These are phyloP conservation scores for Campoplex capitator DNA, from an alignment of 2,888 invertebrate genomes.

Conservation along the genomic window DNA sequence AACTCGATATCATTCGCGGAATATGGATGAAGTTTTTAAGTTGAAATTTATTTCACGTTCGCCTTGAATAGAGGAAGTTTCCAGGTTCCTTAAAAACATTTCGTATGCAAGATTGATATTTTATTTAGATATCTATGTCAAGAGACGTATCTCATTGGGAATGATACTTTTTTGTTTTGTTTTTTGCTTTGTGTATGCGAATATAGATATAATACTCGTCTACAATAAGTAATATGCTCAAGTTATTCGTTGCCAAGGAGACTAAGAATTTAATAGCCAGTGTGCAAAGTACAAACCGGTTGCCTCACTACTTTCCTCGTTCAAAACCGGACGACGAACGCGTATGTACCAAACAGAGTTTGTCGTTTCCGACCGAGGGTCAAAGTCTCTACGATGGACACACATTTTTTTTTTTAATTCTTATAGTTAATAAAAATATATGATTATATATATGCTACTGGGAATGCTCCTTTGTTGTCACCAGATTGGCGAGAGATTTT, in stretches of 20 bases:
- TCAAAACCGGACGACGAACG: slow-evolving; percentile 35
- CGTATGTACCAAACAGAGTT: slow-evolving; percentile 30
- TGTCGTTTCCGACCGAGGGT: slow-evolving; percentile 56
- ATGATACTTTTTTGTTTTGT: background rate
- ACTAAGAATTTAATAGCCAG: slow-evolving; percentile 57
- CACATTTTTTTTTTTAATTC: background rate
- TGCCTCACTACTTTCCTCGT: slow-evolving; percentile 50
- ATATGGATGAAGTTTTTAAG: slow-evolving; percentile 32
- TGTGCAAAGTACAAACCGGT: slow-evolving; percentile 65
- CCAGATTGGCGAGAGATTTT: too few relatives aligned
- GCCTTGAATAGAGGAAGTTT: slow-evolving; percentile 42
- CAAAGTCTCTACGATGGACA: slow-evolving; percentile 48
- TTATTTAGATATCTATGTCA: background rate
- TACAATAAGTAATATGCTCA: slow-evolving; percentile 4
- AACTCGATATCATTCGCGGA: background rate
- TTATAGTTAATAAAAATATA: too few relatives aligned
- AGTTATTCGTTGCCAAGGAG: slow-evolving; percentile 56
- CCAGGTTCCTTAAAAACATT: slow-evolving; percentile 22
- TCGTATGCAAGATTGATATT: slow-evolving; percentile 16
- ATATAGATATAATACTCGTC: background rate
- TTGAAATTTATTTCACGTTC: slow-evolving; percentile 29
- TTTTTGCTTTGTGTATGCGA: background rate
- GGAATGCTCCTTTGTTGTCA: too few relatives aligned
- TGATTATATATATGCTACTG: too few relatives aligned
- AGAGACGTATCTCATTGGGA: background rate